Conservation (phyloP, 53 echinoderm and acorn worm species). For the Glandiceps talaboti region DNA sequence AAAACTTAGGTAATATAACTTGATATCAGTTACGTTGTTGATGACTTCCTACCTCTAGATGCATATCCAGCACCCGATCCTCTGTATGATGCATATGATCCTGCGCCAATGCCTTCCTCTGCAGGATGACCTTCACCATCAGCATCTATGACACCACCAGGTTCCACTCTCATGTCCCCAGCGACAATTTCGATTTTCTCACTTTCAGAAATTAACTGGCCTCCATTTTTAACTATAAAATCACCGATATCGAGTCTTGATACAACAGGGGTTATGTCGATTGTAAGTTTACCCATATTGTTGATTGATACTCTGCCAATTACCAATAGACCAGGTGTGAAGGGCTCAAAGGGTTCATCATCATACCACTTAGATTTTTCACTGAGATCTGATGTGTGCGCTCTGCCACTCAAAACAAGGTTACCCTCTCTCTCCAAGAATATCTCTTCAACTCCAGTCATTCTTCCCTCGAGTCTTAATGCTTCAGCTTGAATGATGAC, state of each 20-base stretch:
- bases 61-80: constrained; percentile 64
- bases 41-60: constrained; percentile 42
- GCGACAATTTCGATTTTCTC: constrained; percentile 34
- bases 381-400: constrained; percentile 43
- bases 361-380: constrained; percentile 53
- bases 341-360: constrained; percentile 42
- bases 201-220: constrained; percentile 29
- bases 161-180: constrained; percentile 40
- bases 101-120: constrained; percentile 44
- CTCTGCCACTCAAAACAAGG: constrained; percentile 46
- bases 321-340: constrained; percentile 26
- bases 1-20: too few relatives aligned
- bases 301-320: constrained; percentile 37
- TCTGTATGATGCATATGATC: constrained; percentile 5
- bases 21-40: too few relatives aligned
- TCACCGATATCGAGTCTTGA: constrained; percentile 42
- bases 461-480: constrained; percentile 60
- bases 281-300: constrained; percentile 38
- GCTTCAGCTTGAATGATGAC: constrained; percentile 46
- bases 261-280: constrained; percentile 26
- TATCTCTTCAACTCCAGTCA: constrained; percentile 75
- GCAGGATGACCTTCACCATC: constrained; percentile 39
- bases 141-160: constrained; percentile 27
- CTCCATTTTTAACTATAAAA: constrained; percentile 52
- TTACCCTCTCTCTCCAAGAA: constrained; percentile 53